Evolutionary conservation across 2,888 invertebrate species (phyloP), one percentile per base, ranked within the genome.

Genomic region (Phaonia tiefii): DNA sequence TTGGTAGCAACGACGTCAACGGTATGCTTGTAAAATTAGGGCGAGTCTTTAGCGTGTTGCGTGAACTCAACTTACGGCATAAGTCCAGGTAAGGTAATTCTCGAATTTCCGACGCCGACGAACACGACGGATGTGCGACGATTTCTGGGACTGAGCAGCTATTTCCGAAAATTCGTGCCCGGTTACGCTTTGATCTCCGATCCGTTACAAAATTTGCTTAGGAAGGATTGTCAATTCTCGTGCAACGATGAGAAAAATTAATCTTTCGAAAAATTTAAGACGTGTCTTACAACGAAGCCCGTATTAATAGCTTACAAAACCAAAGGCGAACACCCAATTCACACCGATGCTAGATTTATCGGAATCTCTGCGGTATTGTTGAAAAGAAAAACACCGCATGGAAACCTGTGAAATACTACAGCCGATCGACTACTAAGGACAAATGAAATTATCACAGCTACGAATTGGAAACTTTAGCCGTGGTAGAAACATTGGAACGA

Each of bases 381-480:
- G 0, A 82, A n/a, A 65, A 37, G 0, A 10, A 17, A 0, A 42
- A 58, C 11, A 46, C 37, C 1, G 13, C 49, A 1, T 82, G 56
- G 54, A 63, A 78, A 17, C 79, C 82, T 0, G 81, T 84, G 0
- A 49, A 58, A 3, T 84, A 83, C 17, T 84, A 66, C 54, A 84
- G 80, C 26, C 73, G 83, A 8, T 79, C 71, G 8, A 82, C 82
- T 7, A 80, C 70, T 1, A 75, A 77, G 0, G 31, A 72, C 0
- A 82, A 83, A 56, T 37, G 65, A 11, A 20, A 17, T 0, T 84
- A 83, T 15, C 82, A 80, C 15, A 80, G 80, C 15, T 82, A 83
- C 58, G 84, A 84, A 26, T 46, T 83, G 0, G 79, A 84, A 46
- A 76, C 69, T 13, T 51, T 84, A 0, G 81, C 83, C 3, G 76